Percentiles rank a stretch among this genome's conserved stretches.
Conservation (phyloP, 1,140 invertebrate genomes). For the Anoplolepis gracilipes region DNA sequence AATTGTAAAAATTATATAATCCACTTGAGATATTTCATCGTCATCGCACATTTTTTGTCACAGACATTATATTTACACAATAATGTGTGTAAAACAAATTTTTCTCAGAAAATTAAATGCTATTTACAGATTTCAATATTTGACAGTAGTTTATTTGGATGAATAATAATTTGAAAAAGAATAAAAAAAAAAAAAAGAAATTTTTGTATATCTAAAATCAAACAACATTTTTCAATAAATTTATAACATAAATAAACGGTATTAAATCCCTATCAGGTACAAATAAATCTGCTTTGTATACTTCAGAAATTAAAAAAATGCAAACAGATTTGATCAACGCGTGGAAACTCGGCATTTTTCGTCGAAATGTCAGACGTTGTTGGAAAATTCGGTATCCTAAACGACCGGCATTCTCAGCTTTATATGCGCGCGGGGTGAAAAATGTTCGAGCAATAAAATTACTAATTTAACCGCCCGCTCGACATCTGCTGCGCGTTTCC, state of each 20-base stretch:
- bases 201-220: background rate
- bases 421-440: conserved; percentile 40
- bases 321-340: background rate
- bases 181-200: background rate
- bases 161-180: no score
- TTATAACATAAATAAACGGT: no score
- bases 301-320: conserved; percentile 1
- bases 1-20: conserved; percentile 5
- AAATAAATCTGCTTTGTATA: background rate
- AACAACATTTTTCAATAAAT: background rate
- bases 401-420: conserved; percentile 10
- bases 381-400: background rate
- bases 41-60: background rate
- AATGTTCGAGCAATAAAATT: conserved; percentile 64
- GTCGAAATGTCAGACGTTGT: background rate
- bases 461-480: conserved; percentile 62
- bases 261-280: no score
- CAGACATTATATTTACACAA: background rate
- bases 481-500: conserved; percentile 66
- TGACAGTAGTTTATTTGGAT: background rate
- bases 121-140: background rate
- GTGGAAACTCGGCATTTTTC: background rate
- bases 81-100: background rate
- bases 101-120: background rate
- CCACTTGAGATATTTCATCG: background rate